These are phyloP conservation scores for Sapayoa aenigma DNA, from an alignment of 2,113 vertebrate species.

Conservation along the genomic window DNA sequence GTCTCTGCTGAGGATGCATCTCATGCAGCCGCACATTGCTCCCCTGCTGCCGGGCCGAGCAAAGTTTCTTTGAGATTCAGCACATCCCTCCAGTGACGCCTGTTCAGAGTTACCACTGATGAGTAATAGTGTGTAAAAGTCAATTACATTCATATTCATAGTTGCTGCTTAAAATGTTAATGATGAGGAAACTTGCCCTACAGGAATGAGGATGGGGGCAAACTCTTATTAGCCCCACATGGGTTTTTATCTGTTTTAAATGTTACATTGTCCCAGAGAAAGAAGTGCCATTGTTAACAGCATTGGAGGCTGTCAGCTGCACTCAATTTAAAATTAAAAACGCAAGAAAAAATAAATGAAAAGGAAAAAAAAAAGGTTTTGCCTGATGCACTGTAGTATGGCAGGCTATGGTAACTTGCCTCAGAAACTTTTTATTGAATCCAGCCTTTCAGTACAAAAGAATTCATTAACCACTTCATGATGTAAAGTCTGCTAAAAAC, in stretches of 20 bases:
- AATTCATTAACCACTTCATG: constrained; percentile 56
- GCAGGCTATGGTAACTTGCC: constrained; percentile 60
- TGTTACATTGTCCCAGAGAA: constrained; percentile 67
- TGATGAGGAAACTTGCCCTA: constrained; percentile 56
- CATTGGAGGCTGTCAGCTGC: constrained; percentile 74
- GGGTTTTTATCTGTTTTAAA: constrained; percentile 72
- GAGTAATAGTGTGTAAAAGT: constrained; percentile 25
- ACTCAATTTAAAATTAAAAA: constrained; percentile 74
- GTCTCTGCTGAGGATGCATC: neutral
- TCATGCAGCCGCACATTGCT: neutral
- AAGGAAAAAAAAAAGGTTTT: constrained; percentile 36
- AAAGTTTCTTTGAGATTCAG: neutral
- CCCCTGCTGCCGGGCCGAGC: neutral
- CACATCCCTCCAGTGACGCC: neutral
- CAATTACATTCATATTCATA: constrained; percentile 39
- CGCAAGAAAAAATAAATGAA: constrained; percentile 41
- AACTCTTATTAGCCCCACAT: constrained; percentile 71
- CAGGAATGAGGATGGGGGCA: constrained; percentile 64
- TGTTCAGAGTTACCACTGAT: neutral
- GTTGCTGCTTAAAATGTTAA: constrained; percentile 44
- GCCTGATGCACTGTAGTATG: constrained; percentile 61
- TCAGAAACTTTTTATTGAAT: constrained; percentile 74
- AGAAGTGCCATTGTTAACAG: constrained; percentile 75
- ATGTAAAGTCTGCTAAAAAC: constrained; percentile 52
- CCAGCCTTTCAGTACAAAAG: constrained; percentile 68